phyloP scores from a whole-genome alignment of 2,113 vertebrate genomes.

The Melierax canorus region DNA sequence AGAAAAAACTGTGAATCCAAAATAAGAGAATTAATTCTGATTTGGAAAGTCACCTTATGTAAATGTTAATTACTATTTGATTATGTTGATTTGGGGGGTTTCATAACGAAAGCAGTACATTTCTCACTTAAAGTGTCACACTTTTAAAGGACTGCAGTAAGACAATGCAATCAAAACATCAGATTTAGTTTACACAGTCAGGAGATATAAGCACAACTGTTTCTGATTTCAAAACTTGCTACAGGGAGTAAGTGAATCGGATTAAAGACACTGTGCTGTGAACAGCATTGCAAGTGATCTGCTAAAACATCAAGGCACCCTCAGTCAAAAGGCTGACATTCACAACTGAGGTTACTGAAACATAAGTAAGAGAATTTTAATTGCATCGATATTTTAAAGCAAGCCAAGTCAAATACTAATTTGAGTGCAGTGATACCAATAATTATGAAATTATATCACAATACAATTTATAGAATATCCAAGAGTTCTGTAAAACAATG shows the following conservation, averaged over 20 bases:
- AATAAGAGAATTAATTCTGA: neutral
- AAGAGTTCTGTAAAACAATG: neutral
- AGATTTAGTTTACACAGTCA: neutral
- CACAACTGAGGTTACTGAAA: neutral
- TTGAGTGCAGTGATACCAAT: neutral
- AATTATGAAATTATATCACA: neutral
- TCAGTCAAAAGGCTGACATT: neutral
- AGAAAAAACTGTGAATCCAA: neutral
- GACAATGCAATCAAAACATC: neutral
- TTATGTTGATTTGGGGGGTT: neutral
- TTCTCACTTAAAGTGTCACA: neutral
- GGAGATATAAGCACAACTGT: neutral
- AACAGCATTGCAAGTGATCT: neutral
- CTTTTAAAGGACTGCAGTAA: neutral
- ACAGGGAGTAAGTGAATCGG: neutral
- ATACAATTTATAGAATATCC: neutral
- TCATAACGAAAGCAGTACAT: neutral
- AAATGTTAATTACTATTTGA: neutral
- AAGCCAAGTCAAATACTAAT: neutral
- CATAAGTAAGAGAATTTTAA: neutral
- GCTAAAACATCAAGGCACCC: neutral
- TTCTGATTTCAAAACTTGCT: neutral
- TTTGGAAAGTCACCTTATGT: neutral
- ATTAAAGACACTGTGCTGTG: neutral
- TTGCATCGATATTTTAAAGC: neutral